Conservation (phyloP, 2,113 vertebrate genomes). For the Oncorhynchus gorbuscha region DNA sequence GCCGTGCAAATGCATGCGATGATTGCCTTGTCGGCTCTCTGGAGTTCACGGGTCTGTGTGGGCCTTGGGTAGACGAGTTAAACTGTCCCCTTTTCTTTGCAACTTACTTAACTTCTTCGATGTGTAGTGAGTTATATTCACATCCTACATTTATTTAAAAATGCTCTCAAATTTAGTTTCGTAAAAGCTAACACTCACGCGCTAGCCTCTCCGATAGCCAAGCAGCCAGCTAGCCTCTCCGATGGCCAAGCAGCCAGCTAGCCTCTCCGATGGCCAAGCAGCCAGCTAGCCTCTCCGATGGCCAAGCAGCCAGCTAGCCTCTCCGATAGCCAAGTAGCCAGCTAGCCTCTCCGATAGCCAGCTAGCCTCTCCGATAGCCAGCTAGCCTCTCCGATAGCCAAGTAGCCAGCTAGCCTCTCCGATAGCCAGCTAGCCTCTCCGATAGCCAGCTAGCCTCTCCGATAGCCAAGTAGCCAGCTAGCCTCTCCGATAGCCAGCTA, state of each 20-base stretch:
- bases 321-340: neutral
- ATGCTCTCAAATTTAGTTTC: neutral
- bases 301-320: neutral
- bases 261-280: neutral
- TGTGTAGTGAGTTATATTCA: neutral
- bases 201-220: neutral
- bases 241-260: neutral
- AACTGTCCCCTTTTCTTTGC: neutral
- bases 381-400: neutral
- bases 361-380: too few species aligned
- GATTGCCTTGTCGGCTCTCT: neutral
- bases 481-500: neutral
- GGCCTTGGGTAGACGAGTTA: neutral
- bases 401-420: too few species aligned
- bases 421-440: neutral
- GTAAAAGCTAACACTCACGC: neutral
- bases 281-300: neutral
- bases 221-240: neutral
- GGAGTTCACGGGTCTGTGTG: neutral
- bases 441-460: neutral
- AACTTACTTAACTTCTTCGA: neutral
- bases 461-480: neutral
- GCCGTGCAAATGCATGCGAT: neutral
- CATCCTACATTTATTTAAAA: neutral
- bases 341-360: neutral